These are phyloP conservation scores for Adineta ricciae DNA, from an alignment of 2,888 invertebrate genomes.

Conservation along the genomic window DNA sequence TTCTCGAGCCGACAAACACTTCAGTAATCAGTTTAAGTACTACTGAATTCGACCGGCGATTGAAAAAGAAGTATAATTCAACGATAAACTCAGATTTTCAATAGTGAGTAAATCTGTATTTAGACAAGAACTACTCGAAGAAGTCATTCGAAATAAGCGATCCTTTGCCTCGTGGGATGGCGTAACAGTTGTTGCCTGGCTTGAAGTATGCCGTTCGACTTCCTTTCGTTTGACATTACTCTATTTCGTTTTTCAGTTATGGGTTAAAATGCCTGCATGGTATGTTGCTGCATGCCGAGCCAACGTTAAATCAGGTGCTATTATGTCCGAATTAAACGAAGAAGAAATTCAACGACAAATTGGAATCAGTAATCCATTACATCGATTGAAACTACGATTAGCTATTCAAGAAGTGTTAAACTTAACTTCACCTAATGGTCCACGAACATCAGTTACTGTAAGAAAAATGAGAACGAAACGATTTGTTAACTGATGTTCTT, in stretches of 20 bases:
- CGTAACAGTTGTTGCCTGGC: conserved; percentile 97
- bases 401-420: conserved; percentile 97
- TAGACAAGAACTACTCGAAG: conserved; percentile 84
- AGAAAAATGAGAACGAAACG: too few relatives aligned
- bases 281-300: conserved; percentile 94
- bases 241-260: conserved; percentile 55
- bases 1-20: conserved; percentile 15
- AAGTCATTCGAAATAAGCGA: conserved; percentile 98
- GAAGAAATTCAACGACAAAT: conserved; percentile 99
- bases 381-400: conserved; percentile 84
- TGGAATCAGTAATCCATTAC: conserved; percentile 69
- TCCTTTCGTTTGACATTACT: conserved; percentile 25
- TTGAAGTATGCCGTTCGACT: conserved; percentile 57
- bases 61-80: conserved; percentile 69
- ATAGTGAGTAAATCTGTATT: conserved; percentile 25
- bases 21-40: conserved; percentile 33
- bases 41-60: conserved; percentile 65
- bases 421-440: conserved; percentile 90
- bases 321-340: conserved; percentile 97
- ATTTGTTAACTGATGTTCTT: too few relatives aligned
- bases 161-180: conserved; percentile 99
- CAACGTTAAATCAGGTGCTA: conserved; percentile 97
- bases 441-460: conserved; percentile 77
- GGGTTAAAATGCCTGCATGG: conserved; percentile 99
- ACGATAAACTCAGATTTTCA: too few relatives aligned